Evolutionary conservation across 2,888 invertebrate genomes (phyloP).

Genomic region (Macrosoma leucophasiata): DNA sequence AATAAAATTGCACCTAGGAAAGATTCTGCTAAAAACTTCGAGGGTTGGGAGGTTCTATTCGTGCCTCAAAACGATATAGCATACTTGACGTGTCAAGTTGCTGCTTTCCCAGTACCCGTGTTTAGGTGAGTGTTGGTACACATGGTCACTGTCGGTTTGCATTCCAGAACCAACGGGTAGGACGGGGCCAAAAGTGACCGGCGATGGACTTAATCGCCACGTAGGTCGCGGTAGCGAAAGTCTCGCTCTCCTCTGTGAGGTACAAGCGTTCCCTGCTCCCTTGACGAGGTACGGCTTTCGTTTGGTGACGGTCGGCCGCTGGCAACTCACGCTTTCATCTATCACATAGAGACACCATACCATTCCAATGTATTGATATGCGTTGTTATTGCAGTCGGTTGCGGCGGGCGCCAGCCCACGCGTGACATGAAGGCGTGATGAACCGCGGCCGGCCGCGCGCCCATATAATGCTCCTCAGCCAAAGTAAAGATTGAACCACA

Average conservation of each 20-base stretch:
- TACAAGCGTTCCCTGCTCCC: conserved; percentile 87
- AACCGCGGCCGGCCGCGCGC: conserved; percentile 70
- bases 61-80: conserved; percentile 67
- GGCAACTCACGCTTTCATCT: conserved; percentile 68
- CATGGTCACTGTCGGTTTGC: conserved; percentile 45
- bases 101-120: conserved; percentile 80
- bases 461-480: conserved; percentile 59
- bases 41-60: conserved; percentile 78
- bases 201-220: conserved; percentile 76
- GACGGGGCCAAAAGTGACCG: conserved; percentile 80
- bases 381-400: conserved; percentile 71
- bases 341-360: conserved; percentile 63
- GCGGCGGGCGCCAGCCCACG: conserved; percentile 59
- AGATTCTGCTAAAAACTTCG: conserved; percentile 74
- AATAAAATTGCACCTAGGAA: conserved; percentile 79
- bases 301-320: conserved; percentile 47
- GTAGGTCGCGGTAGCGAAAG: conserved; percentile 59
- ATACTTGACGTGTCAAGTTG: conserved; percentile 80
- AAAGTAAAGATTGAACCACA: conserved; percentile 73
- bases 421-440: conserved; percentile 68
- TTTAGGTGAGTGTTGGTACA: conserved; percentile 78
- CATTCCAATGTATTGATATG: conserved; percentile 66
- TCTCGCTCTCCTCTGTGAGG: conserved; percentile 83
- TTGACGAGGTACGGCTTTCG: conserved; percentile 80
- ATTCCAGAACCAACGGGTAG: conserved; percentile 82